phyloP scores from a whole-genome alignment of 64 coral and sea anemone species.

The Dendronephthya gigantea region DNA sequence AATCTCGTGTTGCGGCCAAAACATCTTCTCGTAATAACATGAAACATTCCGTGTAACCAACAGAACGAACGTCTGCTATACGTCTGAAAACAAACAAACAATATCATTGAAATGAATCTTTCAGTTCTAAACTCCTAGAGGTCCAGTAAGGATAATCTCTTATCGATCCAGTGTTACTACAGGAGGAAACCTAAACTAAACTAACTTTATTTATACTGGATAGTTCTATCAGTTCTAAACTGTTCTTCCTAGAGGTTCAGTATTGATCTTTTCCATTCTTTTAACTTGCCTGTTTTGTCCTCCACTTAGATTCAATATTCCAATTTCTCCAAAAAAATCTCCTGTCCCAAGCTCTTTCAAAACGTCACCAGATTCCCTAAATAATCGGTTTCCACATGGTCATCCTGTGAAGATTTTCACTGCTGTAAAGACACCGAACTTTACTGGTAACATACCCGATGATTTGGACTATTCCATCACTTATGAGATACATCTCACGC shows the following conservation, averaged over 20 bases:
- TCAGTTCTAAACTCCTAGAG: background rate
- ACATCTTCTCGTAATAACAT: slow-evolving; percentile 85
- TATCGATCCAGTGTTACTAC: too few relatives aligned
- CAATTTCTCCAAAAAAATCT: slow-evolving; percentile 98
- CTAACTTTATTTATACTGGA: too few relatives aligned
- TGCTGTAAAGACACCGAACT: background rate
- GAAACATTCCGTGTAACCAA: slow-evolving; percentile 91
- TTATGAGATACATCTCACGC: slow-evolving; percentile 93
- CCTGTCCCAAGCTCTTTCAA: slow-evolving; percentile 77
- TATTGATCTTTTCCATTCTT: background rate
- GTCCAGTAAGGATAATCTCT: background rate
- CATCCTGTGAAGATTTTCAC: background rate
- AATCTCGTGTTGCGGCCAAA: slow-evolving; percentile 66
- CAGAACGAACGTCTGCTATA: slow-evolving; percentile 73
- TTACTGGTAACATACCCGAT: slow-evolving; percentile 77
- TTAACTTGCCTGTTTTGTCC: slow-evolving; percentile 73
- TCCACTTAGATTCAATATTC: slow-evolving; percentile 86
- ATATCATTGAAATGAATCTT: too few relatives aligned
- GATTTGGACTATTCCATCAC: slow-evolving; percentile 80
- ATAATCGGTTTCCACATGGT: background rate
- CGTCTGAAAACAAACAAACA: slow-evolving; percentile 35
- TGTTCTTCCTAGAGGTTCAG: background rate
- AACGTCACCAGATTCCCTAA: slow-evolving; percentile 73
- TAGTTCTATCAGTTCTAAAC: background rate
- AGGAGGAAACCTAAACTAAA: too few relatives aligned